Conservation (phyloP, 2,797 vertebrate species). For the Melanotaenia maccullochi region DNA sequence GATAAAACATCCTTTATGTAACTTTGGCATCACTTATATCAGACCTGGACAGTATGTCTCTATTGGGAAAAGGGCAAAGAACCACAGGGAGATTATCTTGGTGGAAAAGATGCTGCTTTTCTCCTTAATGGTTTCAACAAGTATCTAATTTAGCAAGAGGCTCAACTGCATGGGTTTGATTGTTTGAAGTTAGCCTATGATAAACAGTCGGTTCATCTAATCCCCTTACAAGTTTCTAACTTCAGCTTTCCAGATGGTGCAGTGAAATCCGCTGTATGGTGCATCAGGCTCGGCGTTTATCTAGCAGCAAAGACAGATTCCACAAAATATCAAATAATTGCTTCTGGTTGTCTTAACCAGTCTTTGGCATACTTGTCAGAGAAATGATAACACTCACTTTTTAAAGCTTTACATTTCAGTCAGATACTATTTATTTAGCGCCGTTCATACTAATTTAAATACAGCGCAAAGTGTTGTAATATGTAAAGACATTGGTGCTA, state of each 20-base stretch:
- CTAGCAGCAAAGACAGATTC: background rate
- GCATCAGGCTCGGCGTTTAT: background rate
- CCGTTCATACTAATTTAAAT: background rate
- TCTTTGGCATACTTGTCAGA: background rate
- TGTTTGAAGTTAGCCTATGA: background rate
- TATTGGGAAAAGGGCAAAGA: background rate
- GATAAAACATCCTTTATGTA: background rate
- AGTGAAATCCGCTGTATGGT: background rate
- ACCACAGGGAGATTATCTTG: background rate
- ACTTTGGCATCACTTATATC: constrained; percentile 1
- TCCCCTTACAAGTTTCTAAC: background rate
- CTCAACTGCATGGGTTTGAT: background rate
- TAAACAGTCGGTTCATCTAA: background rate
- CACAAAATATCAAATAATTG: background rate
- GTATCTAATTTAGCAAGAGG: background rate
- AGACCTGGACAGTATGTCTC: no score
- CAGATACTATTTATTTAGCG: background rate
- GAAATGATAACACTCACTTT: background rate
- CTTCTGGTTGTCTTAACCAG: background rate
- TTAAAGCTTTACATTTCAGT: background rate
- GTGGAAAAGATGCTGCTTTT: background rate
- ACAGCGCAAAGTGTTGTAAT: background rate
- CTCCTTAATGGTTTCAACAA: background rate
- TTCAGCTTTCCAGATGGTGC: background rate
- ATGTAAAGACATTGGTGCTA: background rate